Evolutionary conservation across 2,888 invertebrate genomes (phyloP).

Genomic region (Euplagia quadripunctaria): DNA sequence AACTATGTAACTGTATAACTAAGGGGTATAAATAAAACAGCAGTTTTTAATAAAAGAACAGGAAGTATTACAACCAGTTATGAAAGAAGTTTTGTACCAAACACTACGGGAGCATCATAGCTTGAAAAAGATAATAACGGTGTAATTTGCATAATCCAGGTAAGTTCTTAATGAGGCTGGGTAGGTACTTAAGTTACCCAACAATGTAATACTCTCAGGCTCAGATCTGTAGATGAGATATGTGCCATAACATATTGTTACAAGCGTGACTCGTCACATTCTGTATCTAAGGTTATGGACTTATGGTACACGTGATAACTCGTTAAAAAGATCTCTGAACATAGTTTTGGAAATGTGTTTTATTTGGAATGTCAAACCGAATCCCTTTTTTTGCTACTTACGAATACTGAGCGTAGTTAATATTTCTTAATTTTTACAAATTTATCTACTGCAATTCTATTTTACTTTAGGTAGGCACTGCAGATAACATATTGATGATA

Average conservation of each 20-base stretch:
- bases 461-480: no score
- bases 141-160: background rate
- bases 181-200: background rate
- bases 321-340: background rate
- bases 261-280: no score
- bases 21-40: conserved; percentile 17
- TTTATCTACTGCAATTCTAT: no score
- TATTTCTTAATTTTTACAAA: no score
- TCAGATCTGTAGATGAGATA: background rate
- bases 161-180: conserved; percentile 2
- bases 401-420: background rate
- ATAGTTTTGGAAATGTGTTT: background rate
- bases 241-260: background rate
- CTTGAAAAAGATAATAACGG: background rate
- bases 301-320: no score
- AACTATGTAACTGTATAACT: conserved; percentile 27
- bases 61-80: background rate
- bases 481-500: background rate
- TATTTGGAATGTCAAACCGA: background rate
- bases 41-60: conserved; percentile 15
- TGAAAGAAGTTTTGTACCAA: background rate
- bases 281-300: no score
- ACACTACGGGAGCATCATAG: background rate
- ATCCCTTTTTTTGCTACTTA: background rate
- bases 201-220: background rate